Base-by-base conservation (phyloP, 2,888 invertebrate genomes). In the Melinaea menophilus region DNA sequence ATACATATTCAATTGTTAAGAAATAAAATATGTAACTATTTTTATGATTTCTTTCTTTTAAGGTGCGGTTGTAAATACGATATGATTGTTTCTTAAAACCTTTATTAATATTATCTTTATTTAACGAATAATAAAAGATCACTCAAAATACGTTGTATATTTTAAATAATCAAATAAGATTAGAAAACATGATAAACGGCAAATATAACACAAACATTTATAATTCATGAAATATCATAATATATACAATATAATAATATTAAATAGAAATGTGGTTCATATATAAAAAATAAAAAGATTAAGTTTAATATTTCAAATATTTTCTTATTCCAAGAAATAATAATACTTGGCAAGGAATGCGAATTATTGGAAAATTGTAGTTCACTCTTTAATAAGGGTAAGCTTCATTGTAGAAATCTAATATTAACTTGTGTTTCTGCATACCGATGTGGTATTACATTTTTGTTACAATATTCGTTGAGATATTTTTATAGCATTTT, bases 311-410 rank as follows among this genome's bases (percentile, higher is more conserved):
- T 79, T 78, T 75, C 71, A 76, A 80, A 78, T 78, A 82, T 80
- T 74, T 75, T 71, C 71, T 73, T 70, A 41, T 69, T 73, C 73
- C 69, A 61, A 64, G 65, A 76, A 76, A 75, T 72, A 75, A 73
- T 72, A 75, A 76, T 72, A 76, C 74, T 78, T 78, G 69, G 74
- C 73, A 71, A 82, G 80, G 82, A 84, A 85, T 82, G 80, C 73
- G 76, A 75, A 78, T 78, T 83, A 82, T 83, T 79, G 79, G 73
- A 78, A 77, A 79, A 75, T 73, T 77, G 75, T 79, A 79, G 77
- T 77, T 75, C 76, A 74, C 74, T 76, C 72, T 79, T 82, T 81
- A 80, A 80, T 82, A 84, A 81, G 71, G 75, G 74, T 78, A 73
- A 72, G 74, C 71, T 76, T 77, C 77, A 80, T 82, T 78, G 63